These are phyloP conservation scores for Panzeria rudis DNA, from an alignment of 2,888 invertebrate species.

Conservation along the genomic window DNA sequence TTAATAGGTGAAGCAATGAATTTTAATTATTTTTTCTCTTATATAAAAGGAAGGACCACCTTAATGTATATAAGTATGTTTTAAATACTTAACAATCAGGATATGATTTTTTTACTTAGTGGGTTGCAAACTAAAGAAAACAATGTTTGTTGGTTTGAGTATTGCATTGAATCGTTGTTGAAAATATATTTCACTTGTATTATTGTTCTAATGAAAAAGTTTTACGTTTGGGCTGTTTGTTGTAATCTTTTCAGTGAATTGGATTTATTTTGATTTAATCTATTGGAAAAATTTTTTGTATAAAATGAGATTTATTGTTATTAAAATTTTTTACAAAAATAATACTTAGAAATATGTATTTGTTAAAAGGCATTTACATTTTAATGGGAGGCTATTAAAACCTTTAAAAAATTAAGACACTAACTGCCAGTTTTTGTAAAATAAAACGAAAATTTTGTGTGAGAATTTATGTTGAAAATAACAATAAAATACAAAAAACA, in stretches of 20 bases:
- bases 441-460: too few relatives aligned
- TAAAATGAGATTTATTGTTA: slow-evolving; percentile 3
- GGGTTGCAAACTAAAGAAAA: slow-evolving; percentile 1
- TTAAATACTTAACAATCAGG: neutral
- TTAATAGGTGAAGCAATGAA: too few relatives aligned
- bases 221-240: slow-evolving; percentile 22
- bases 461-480: too few relatives aligned
- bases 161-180: slow-evolving; percentile 42
- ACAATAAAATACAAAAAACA: too few relatives aligned
- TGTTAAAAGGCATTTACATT: too few relatives aligned
- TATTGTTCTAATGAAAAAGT: slow-evolving; percentile 65
- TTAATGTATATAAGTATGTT: neutral
- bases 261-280: slow-evolving; percentile 50
- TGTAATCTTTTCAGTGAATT: slow-evolving; percentile 19
- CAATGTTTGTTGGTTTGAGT: slow-evolving; percentile 52
- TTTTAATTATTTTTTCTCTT: too few relatives aligned
- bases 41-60: neutral
- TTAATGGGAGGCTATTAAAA: too few relatives aligned
- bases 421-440: too few relatives aligned
- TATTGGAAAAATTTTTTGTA: slow-evolving; percentile 31
- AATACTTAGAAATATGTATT: too few relatives aligned
- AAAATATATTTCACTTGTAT: slow-evolving; percentile 43
- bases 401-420: too few relatives aligned
- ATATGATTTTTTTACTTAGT: neutral
- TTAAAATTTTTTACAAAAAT: neutral